Evolutionary conservation across 2,797 vertebrate species (phyloP).

Genomic region (Rhinogobio ventralis): DNA sequence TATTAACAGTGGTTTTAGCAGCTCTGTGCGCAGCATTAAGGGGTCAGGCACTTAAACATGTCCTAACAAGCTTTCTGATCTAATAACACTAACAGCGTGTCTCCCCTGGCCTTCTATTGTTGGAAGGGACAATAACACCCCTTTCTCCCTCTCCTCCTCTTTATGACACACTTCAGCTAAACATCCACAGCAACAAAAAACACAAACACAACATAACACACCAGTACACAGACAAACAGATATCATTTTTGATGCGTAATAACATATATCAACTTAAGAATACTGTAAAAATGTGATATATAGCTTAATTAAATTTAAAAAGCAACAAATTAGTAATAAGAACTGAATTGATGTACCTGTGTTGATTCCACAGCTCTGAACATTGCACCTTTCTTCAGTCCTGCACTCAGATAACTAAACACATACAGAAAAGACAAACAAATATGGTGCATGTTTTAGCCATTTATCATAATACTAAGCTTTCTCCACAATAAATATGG

Average conservation of each 20-base stretch:
- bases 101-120: conserved; percentile 20
- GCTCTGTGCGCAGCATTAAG: conserved; percentile 26
- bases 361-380: conserved; percentile 26
- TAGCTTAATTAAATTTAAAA: neutral
- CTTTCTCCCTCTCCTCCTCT: neutral
- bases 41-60: conserved; percentile 38
- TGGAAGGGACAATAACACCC: conserved; percentile 34
- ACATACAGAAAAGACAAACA: conserved; percentile 21
- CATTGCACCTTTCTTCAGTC: conserved; percentile 45
- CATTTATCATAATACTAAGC: neutral
- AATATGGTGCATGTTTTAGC: conserved; percentile 1
- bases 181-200: conserved; percentile 50
- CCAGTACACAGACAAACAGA: neutral
- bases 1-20: conserved; percentile 24
- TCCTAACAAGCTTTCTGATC: conserved; percentile 26
- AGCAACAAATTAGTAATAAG: neutral
- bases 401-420: conserved; percentile 53
- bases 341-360: conserved; percentile 36
- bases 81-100: neutral
- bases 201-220: conserved; percentile 19
- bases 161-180: conserved; percentile 13
- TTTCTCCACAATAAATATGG: neutral
- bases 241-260: neutral
- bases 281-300: neutral
- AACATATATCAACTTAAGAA: neutral